Evolutionary conservation across 2,888 invertebrate genomes (phyloP).

Genomic region (Oeneis ivallda): DNA sequence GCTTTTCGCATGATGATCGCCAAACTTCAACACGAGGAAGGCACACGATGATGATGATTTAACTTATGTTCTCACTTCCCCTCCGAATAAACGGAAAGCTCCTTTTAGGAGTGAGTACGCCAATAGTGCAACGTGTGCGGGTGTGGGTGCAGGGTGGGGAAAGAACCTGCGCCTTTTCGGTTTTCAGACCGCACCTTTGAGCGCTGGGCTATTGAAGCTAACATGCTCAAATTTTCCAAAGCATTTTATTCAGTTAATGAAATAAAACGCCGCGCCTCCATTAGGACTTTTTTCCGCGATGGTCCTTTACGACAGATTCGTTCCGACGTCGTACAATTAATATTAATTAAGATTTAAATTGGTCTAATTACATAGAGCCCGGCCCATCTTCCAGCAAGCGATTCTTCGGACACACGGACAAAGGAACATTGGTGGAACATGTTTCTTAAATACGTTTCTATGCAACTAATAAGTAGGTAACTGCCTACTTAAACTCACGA

Average conservation of each 20-base stretch:
- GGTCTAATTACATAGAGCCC: constrained; percentile 80
- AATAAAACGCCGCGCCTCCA: constrained; percentile 53
- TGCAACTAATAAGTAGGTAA: constrained; percentile 7
- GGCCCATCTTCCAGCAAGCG: constrained; percentile 67
- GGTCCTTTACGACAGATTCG: constrained; percentile 78
- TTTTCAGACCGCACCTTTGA: too few relatives aligned
- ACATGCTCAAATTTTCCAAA: constrained; percentile 29
- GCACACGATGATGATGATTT: too few relatives aligned
- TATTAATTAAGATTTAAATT: constrained; percentile 82
- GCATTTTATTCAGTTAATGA: constrained; percentile 46
- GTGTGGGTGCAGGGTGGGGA: too few relatives aligned
- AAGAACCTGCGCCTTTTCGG: too few relatives aligned
- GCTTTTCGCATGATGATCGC: too few relatives aligned
- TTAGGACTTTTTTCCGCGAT: constrained; percentile 59
- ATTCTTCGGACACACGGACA: constrained; percentile 56
- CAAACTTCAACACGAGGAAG: too few relatives aligned
- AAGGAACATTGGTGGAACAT: constrained; percentile 53
- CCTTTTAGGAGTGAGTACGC: too few relatives aligned
- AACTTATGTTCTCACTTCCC: too few relatives aligned
- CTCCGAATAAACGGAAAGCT: too few relatives aligned
- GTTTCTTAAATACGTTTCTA: constrained; percentile 27
- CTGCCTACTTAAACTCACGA: not conserved
- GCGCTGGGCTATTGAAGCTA: not conserved
- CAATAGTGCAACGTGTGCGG: too few relatives aligned
- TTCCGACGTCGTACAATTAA: constrained; percentile 79